A percentile compares a stretch with the other conserved stretches of the same genome.
Evolutionary conservation across 2,797 vertebrate genomes (phyloP).

Genomic region (Dendrocincla fuliginosa): DNA sequence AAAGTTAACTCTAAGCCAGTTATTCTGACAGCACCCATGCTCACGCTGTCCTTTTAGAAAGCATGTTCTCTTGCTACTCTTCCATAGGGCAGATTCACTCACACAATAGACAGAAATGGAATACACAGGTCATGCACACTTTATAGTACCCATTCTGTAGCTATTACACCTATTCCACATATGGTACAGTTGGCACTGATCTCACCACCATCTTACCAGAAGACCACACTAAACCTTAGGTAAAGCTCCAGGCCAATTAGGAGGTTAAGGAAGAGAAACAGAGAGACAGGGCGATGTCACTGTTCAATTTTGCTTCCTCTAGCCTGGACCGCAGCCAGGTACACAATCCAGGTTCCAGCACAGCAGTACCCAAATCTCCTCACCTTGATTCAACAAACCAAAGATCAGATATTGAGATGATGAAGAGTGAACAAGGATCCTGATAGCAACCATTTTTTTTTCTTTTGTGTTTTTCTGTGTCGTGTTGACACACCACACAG

Average conservation of each 20-base stretch:
- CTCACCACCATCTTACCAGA: not conserved
- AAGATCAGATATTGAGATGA: not conserved
- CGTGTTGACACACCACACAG: not conserved
- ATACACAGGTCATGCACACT: not conserved
- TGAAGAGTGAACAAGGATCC: not conserved
- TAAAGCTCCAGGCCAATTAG: not conserved
- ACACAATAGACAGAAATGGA: not conserved
- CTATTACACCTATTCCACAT: not conserved
- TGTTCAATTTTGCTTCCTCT: not conserved
- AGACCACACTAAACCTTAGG: not conserved
- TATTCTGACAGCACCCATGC: not conserved
- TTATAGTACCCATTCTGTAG: not conserved
- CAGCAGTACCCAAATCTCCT: not conserved
- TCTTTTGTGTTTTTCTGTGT: not conserved
- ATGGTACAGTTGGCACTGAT: not conserved
- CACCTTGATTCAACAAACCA: not conserved
- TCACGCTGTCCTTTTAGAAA: not conserved
- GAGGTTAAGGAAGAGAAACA: not conserved
- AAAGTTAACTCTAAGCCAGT: not conserved
- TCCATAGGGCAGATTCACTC: not conserved
- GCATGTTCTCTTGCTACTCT: not conserved
- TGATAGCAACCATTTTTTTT: not conserved
- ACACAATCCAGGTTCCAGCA: fast-evolving
- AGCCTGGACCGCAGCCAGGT: not conserved
- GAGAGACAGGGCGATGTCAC: not conserved